Base-by-base conservation (phyloP, 1,140 invertebrate species). In the Manduca sexta region DNA sequence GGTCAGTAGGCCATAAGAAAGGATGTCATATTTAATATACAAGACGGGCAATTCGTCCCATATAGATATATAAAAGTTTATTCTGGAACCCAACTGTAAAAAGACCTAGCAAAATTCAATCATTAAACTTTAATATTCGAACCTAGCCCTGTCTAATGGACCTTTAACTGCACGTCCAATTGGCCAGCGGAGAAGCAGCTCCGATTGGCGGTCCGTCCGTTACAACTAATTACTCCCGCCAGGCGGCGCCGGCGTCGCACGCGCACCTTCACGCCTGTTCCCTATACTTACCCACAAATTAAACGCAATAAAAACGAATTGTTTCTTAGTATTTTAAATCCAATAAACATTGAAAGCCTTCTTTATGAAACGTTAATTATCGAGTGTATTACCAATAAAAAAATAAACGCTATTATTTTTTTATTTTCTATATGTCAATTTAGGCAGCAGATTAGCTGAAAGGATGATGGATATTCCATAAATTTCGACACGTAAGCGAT, bases 281-380 rank as follows among this genome's bases (percentile, higher is more conserved):
- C 15, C 10, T 37, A 15, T 37, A 15, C 6, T 39, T 39, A 10
- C 37, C n/a, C 18, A 17, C 14, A 39, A 16, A 40, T 40, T 40
- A 18, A 40, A 40, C 14, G 38, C 12, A 40, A 40, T 40, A 40
- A 40, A 40, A 40, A 18, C 10, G 18, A 40, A 37, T 40, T 18
- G 38, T 18, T 40, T 40, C 21, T 40, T 40, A 17, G 38, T 40
- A 40, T 13, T 18, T 3, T 26, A 26, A 26, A 26, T 26, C 21
- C 21, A 26, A 26, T 26, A 26, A 26, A 26, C 21, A 26, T 5
- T 26, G 4, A 26, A 26, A 5, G 21, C 8, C n/a, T 0, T 26
- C 21, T 26, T 26, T 26, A 26, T 26, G n/a, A 26, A 26, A 26
- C 8, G 4, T 1, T 3, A 21, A 21, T 7, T 7, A 3, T 21